Percentiles rank a stretch among this genome's conserved stretches.
Evolutionary conservation across 1,140 invertebrate genomes (phyloP).

Genomic region (Hetaerina americana): DNA sequence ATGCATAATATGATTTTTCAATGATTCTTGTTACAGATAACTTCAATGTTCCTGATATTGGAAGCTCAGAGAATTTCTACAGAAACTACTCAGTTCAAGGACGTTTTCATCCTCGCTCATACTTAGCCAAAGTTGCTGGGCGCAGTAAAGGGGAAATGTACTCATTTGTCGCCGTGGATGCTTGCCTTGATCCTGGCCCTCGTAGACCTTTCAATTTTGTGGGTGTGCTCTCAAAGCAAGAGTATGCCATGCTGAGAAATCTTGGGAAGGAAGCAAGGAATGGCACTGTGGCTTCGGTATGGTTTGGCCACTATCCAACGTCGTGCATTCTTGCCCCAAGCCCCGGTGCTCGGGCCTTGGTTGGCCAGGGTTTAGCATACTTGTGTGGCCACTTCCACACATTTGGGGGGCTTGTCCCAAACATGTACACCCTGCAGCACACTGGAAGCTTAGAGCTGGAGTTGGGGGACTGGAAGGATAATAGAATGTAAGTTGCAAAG

Average conservation of each 20-base stretch:
- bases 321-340: slow-evolving; percentile 62
- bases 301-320: slow-evolving; percentile 91
- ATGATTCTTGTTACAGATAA: slow-evolving; percentile 57
- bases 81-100: slow-evolving; percentile 73
- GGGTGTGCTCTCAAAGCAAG: slow-evolving; percentile 51
- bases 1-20: slow-evolving; percentile 9
- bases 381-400: slow-evolving; percentile 89
- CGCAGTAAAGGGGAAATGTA: slow-evolving; percentile 37
- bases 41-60: slow-evolving; percentile 62
- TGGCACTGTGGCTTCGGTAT: slow-evolving; percentile 48
- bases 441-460: slow-evolving; percentile 79
- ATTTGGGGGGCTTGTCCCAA: slow-evolving; percentile 56
- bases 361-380: slow-evolving; percentile 48
- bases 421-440: slow-evolving; percentile 79
- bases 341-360: slow-evolving; percentile 36
- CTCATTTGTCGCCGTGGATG: slow-evolving; percentile 77
- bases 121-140: slow-evolving; percentile 48
- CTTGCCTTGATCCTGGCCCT: slow-evolving; percentile 74
- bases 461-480: slow-evolving; percentile 88
- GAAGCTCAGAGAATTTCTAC: slow-evolving; percentile 62
- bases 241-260: slow-evolving; percentile 36
- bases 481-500: slow-evolving; percentile 51
- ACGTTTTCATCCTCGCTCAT: slow-evolving; percentile 51
- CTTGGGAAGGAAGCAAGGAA: slow-evolving; percentile 34
- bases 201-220: slow-evolving; percentile 87